phyloP scores from a whole-genome alignment of 2,888 invertebrate genomes.

The Zonitis immaculata region DNA sequence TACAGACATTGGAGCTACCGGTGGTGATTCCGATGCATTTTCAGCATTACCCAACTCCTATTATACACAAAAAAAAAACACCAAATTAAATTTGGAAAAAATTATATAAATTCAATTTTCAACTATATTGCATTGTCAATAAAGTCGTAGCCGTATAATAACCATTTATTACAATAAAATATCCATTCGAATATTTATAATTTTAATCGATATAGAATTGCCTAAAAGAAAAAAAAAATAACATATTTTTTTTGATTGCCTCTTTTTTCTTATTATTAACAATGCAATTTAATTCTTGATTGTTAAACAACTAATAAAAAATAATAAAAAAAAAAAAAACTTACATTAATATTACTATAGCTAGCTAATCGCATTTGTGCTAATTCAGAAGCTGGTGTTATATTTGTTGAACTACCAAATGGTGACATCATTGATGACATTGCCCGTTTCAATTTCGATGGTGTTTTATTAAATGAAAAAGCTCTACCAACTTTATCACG shows the following conservation, averaged over 20 bases:
- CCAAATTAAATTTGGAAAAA: not conserved
- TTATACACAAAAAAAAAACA: constrained; percentile 32
- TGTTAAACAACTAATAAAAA: too few species aligned
- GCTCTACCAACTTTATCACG: constrained; percentile 88
- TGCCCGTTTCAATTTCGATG: constrained; percentile 87
- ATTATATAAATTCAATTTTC: not conserved
- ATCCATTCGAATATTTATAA: constrained; percentile 7
- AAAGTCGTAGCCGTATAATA: constrained; percentile 3
- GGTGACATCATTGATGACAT: constrained; percentile 94
- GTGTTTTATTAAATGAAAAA: constrained; percentile 93
- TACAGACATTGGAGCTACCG: constrained; percentile 74
- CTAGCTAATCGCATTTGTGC: constrained; percentile 83
- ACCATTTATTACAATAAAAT: not conserved
- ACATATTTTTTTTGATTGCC: not conserved
- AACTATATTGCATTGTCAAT: constrained; percentile 10
- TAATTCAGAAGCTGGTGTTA: constrained; percentile 77
- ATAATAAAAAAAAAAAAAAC: constrained; percentile 35
- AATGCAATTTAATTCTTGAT: not conserved
- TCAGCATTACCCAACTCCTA: constrained; percentile 69
- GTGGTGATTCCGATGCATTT: constrained; percentile 51
- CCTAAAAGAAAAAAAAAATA: not conserved
- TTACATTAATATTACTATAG: constrained; percentile 81
- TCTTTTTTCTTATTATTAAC: not conserved
- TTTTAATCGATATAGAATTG: constrained; percentile 10
- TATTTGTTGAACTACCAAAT: constrained; percentile 77